phyloP scores from a whole-genome alignment of 2,888 invertebrate genomes.

The Alitta virens region DNA sequence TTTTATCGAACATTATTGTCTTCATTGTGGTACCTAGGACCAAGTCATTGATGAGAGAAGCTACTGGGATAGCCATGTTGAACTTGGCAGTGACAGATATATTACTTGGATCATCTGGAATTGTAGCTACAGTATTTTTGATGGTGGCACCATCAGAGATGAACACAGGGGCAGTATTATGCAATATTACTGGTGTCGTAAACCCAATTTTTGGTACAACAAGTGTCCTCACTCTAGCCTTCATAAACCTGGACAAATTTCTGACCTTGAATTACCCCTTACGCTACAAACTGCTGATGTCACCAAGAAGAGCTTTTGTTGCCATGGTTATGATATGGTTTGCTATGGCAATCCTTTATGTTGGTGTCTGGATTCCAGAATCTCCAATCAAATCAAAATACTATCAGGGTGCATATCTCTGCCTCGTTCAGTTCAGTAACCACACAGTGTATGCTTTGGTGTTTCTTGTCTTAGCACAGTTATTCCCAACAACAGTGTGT shows the following conservation, averaged over 20 bases:
- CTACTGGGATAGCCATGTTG: neutral
- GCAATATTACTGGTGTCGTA: neutral
- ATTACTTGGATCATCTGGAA: neutral
- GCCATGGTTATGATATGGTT: neutral
- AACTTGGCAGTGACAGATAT: neutral
- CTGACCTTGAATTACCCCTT: neutral
- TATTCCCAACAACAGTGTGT: neutral
- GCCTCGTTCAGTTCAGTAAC: neutral
- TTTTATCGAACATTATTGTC: neutral
- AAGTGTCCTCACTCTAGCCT: neutral
- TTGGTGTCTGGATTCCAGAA: neutral
- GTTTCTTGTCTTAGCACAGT: neutral
- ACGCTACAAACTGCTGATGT: neutral
- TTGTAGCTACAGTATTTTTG: neutral
- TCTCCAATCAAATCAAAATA: neutral
- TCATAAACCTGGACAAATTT: neutral
- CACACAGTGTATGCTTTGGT: neutral
- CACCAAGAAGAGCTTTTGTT: neutral
- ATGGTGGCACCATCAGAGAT: neutral
- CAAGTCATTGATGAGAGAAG: neutral
- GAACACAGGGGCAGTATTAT: neutral
- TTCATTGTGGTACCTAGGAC: neutral
- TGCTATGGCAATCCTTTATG: neutral
- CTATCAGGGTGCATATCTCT: neutral
- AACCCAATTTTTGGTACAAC: neutral